Conservation (phyloP, 2,113 vertebrate genomes). For the Atrichornis clamosus region DNA sequence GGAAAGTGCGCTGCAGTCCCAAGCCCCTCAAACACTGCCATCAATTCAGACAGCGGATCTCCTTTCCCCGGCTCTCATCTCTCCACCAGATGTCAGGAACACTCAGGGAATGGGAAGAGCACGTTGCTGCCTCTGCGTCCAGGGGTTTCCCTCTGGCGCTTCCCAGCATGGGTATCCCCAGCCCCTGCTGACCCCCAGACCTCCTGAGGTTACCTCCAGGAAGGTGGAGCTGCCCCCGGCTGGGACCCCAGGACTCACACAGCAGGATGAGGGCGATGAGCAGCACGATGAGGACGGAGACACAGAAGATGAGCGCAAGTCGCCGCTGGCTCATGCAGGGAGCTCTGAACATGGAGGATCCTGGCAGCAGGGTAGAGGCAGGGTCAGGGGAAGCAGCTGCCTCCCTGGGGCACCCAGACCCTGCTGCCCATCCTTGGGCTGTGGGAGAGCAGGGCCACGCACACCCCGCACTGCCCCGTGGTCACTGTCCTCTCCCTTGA, state of each 20-base stretch:
- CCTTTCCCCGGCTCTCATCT: background rate
- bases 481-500: background rate
- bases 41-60: background rate
- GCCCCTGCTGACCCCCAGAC: background rate
- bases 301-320: slow-evolving; percentile 63
- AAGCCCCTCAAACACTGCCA: fast-evolving
- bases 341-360: slow-evolving; percentile 65
- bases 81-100: slow-evolving; percentile 42
- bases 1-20: background rate
- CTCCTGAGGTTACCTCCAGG: background rate
- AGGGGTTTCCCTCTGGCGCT: background rate
- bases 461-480: fast-evolving
- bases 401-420: background rate
- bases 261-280: slow-evolving; percentile 72
- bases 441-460: background rate
- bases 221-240: background rate
- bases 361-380: background rate
- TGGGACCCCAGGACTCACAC: slow-evolving; percentile 59
- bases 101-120: background rate
- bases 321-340: slow-evolving; percentile 64
- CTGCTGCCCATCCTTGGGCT: background rate
- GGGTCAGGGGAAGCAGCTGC: background rate
- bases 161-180: background rate
- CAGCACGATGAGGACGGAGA: slow-evolving; percentile 71
- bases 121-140: background rate